Evolutionary conservation across 2,888 invertebrate genomes (phyloP), one percentile per base, ranked within the genome.

Genomic region (Danaus chrysippus): DNA sequence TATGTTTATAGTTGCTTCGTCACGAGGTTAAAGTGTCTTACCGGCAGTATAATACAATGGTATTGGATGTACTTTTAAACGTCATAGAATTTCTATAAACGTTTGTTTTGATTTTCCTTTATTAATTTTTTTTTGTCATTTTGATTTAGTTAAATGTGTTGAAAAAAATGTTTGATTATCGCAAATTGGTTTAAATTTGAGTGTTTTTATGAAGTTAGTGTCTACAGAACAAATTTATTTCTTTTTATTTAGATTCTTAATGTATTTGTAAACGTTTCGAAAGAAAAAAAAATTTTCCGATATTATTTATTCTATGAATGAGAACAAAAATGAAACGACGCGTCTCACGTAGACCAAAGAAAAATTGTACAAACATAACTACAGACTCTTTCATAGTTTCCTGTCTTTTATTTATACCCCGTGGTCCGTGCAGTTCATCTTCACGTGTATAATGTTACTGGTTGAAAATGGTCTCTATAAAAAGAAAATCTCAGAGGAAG

Each of bases 1-100:
- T 79, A 78, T 82, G 78, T 79, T 74, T 78, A 82, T 67, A 69
- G 61, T 61, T 63, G 60, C 62, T 62, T 53, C 42, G 61, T 64
- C 34, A 59, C 58, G 60, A 57, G 59, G 43, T 56, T 42, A 56
- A 43, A 56, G 57, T 60, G 34, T 42, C 49, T 56, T 17, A 61
- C 58, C 54, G 54, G 17, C 17, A 10, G 49, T 15, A 49, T 49
- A 49, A 49, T 17, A 17, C 17, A 49, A 15, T 10, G 49, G 15
- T 0, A 8, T 49, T 49, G 3, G 23, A 34, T 34, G 23, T 34
- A 5, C 23, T 34, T 8, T 34, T 3, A 34, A 34, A 34, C 3
- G 23, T 34, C 3, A 34, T 34, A 8, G 23, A 34, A 34, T 34
- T 34, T 34, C 6, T 5, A 34, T 1, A 34, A 34, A 34, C 8